These are phyloP conservation scores for Hemistola chrysoprasaria DNA, from an alignment of 2,888 invertebrate genomes.

Conservation along the genomic window DNA sequence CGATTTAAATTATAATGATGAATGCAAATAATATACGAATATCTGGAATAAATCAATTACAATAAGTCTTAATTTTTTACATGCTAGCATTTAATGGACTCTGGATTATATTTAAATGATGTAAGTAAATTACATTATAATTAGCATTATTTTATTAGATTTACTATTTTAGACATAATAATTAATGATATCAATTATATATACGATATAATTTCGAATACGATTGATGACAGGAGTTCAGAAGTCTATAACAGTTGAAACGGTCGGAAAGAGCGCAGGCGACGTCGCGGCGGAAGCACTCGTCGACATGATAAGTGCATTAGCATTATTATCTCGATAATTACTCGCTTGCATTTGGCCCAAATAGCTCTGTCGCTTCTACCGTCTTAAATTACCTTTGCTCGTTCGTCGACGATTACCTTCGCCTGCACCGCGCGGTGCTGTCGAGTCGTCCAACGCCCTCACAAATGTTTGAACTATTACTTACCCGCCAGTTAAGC, in stretches of 20 bases:
- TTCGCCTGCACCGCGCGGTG: constrained; percentile 25
- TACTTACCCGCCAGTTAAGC: constrained; percentile 65
- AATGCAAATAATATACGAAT: too few species aligned
- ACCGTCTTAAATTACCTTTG: constrained; percentile 70
- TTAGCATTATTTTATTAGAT: too few species aligned
- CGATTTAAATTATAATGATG: too few species aligned
- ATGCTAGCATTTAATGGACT: too few species aligned
- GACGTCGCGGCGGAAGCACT: constrained; percentile 68
- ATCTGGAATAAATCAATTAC: too few species aligned
- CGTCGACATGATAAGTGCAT: constrained; percentile 80
- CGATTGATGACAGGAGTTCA: too few species aligned
- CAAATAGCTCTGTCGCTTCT: constrained; percentile 70
- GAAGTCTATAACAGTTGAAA: too few species aligned
- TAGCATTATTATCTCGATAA: constrained; percentile 82
- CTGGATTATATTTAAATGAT: neutral
- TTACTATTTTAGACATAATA: too few species aligned
- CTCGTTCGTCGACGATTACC: constrained; percentile 49
- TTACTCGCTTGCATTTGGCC: constrained; percentile 80
- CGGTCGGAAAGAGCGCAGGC: constrained; percentile 41
- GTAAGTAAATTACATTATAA: too few species aligned
- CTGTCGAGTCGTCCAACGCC: constrained; percentile 43
- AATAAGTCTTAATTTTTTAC: too few species aligned
- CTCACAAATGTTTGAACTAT: constrained; percentile 64
- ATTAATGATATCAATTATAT: too few species aligned
- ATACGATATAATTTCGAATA: too few species aligned